Evolutionary conservation across 2,797 vertebrate genomes (phyloP).

Genomic region (Enteromius radiatus): DNA sequence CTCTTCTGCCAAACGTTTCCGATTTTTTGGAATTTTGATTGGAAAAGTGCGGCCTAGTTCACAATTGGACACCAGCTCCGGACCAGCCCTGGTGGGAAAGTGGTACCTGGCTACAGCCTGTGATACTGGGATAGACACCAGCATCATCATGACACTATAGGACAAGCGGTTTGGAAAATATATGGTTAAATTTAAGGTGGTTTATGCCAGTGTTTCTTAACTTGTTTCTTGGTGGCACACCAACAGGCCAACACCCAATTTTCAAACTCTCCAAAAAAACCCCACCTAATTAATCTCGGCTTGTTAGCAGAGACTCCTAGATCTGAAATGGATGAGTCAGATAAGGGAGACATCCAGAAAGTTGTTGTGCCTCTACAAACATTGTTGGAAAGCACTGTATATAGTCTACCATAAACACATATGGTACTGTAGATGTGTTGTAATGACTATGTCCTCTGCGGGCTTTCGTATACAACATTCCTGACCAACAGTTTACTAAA

Average conservation of each 20-base stretch:
- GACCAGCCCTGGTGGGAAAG: background rate
- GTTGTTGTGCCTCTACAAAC: background rate
- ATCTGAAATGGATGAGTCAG: background rate
- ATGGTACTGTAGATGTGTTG: background rate
- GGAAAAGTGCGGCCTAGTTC: background rate
- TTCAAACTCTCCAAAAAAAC: background rate
- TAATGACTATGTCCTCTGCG: background rate
- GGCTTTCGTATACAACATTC: background rate
- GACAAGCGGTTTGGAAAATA: background rate
- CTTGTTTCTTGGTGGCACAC: background rate
- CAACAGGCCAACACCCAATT: background rate
- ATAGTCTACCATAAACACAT: background rate
- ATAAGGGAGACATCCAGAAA: background rate
- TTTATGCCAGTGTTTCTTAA: background rate
- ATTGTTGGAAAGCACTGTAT: constrained; percentile 5
- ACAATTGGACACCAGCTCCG: background rate
- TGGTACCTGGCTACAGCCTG: background rate
- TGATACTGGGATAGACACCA: background rate
- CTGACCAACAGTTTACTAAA: background rate
- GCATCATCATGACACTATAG: background rate
- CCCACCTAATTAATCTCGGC: background rate
- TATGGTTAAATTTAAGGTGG: background rate
- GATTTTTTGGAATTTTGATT: background rate
- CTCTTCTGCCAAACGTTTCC: background rate
- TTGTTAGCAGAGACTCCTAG: background rate